phyloP scores from a whole-genome alignment of 2,797 vertebrate genomes.

The Enteromius unitaeniatus region DNA sequence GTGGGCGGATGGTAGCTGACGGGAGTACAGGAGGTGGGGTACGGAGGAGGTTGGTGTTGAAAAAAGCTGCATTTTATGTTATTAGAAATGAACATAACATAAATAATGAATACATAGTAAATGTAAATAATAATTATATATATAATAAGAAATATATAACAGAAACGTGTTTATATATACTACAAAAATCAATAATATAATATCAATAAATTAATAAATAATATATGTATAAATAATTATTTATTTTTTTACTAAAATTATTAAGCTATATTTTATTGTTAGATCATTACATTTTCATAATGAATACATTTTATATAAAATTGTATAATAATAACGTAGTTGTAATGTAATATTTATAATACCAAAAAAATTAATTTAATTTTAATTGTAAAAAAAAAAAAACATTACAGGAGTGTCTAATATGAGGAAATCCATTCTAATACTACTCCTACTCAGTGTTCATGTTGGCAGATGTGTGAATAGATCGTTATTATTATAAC shows the following conservation, averaged over 20 bases:
- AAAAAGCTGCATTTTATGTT: no score
- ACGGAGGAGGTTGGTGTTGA: slow-evolving; percentile 51
- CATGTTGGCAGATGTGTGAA: neutral
- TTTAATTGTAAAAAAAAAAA: neutral
- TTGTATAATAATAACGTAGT: neutral
- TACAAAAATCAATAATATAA: no score
- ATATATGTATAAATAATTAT: neutral
- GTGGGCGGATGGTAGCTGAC: slow-evolving; percentile 24
- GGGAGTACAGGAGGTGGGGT: slow-evolving; percentile 50
- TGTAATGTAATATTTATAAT: neutral
- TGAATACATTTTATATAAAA: neutral
- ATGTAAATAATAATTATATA: neutral
- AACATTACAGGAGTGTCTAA: neutral
- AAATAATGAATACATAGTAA: neutral
- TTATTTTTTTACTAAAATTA: neutral
- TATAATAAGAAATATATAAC: no score
- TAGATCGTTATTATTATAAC: slow-evolving; percentile 3
- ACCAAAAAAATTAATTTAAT: neutral
- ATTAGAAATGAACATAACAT: no score
- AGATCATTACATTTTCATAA: neutral
- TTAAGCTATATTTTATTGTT: neutral
- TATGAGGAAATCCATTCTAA: neutral
- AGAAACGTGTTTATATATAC: no score
- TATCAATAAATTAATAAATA: no score
- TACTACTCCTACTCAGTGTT: neutral